Percentiles rank a stretch among this genome's conserved stretches.
Conservation (phyloP, 2,113 vertebrate genomes). For the Poeciliopsis turrubarensis region DNA sequence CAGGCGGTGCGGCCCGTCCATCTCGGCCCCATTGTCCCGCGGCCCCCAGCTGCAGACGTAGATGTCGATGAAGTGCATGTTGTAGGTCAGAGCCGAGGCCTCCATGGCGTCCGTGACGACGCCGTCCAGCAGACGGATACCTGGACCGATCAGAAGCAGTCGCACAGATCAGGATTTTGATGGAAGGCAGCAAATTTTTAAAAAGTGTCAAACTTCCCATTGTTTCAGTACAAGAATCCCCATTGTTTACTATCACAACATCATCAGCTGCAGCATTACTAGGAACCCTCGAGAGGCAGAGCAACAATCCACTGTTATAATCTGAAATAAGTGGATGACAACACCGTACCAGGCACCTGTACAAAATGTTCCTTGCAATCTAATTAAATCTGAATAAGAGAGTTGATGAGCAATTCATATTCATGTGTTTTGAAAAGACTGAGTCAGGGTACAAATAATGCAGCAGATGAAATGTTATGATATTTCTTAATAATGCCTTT, state of each 20-base stretch:
- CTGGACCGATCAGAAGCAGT: conserved; percentile 46
- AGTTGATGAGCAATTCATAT: too few relatives aligned
- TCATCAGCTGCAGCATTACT: too few relatives aligned
- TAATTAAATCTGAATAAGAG: too few relatives aligned
- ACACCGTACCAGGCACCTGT: too few relatives aligned
- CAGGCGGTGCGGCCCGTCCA: conserved; percentile 65
- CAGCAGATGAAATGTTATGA: too few relatives aligned
- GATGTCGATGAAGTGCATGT: conserved; percentile 73
- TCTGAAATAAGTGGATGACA: too few relatives aligned
- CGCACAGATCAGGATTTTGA: conserved; percentile 34
- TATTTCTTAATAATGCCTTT: background rate
- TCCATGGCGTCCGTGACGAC: conserved; percentile 72
- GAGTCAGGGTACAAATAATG: too few relatives aligned
- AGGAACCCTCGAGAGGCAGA: too few relatives aligned
- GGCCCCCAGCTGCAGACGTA: conserved; percentile 74
- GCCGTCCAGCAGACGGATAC: conserved; percentile 69
- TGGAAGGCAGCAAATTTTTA: background rate
- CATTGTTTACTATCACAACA: too few relatives aligned
- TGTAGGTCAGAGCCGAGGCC: conserved; percentile 73
- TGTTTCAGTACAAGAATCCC: background rate
- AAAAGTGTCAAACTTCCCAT: background rate
- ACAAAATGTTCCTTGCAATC: too few relatives aligned
- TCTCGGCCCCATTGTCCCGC: conserved; percentile 56
- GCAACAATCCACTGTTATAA: too few relatives aligned
- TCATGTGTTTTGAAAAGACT: too few relatives aligned